Evolutionary conservation across 2,888 invertebrate species (phyloP).

Genomic region (Neria commutata): DNA sequence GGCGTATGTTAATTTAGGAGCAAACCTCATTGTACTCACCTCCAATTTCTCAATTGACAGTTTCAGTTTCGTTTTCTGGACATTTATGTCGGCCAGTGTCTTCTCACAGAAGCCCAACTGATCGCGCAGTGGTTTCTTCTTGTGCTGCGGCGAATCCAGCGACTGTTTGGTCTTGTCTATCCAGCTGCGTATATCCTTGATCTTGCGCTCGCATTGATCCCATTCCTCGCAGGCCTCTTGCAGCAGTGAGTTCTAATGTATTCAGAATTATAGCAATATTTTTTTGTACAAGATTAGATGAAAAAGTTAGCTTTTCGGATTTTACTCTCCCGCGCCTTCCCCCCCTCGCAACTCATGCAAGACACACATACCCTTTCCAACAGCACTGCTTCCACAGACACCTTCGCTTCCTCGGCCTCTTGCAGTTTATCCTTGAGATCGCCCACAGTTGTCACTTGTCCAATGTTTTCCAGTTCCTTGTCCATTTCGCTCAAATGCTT

Average conservation of each 20-base stretch:
- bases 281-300: neutral
- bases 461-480: constrained; percentile 84
- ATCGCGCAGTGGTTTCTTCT: constrained; percentile 86
- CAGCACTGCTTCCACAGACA: constrained; percentile 82
- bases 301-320: neutral
- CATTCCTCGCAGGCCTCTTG: constrained; percentile 94
- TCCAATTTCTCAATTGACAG: constrained; percentile 90
- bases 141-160: constrained; percentile 80
- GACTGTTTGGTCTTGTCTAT: constrained; percentile 82
- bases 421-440: constrained; percentile 85
- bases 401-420: constrained; percentile 85
- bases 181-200: constrained; percentile 88
- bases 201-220: constrained; percentile 94
- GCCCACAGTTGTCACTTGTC: constrained; percentile 82
- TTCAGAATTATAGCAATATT: neutral
- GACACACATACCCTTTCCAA: constrained; percentile 76
- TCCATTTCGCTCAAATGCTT: constrained; percentile 91
- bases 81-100: constrained; percentile 82
- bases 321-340: neutral
- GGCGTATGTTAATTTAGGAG: no score
- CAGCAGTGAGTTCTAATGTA: constrained; percentile 76
- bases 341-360: neutral
- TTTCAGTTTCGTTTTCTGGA: constrained; percentile 87
- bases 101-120: constrained; percentile 86
- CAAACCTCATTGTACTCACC: constrained; percentile 65